Evolutionary conservation across 2,888 invertebrate genomes (phyloP), one percentile per base, ranked within the genome.

Genomic region (Lobophora halterata): DNA sequence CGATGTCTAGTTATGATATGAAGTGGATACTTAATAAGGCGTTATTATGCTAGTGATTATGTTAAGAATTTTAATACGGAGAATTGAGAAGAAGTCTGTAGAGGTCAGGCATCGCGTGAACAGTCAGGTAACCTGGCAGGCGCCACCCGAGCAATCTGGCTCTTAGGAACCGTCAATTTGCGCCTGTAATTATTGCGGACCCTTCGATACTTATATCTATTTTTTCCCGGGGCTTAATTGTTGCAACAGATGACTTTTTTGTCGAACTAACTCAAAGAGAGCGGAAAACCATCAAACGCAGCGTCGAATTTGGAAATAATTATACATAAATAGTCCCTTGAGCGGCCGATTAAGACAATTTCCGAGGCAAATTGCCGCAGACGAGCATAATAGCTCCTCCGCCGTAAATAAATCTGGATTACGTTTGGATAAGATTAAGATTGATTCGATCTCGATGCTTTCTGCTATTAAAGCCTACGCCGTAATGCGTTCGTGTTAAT

Each of bases 301-400:
- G 77, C 85, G 81, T 87, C 82, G 87, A 87, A 86, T 87, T 87
- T 87, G 85, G 83, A 87, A 86, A 87, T 87, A 87, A 87, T 87
- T 87, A 87, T 87, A 87, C 83, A 87, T 87, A 87, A 87, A 87
- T 86, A 87, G 87, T 87, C 87, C 87, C 87, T 87, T 87, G 87
- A 87, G 87, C 87, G 87, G 77, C 77, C 87, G 87, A 87, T 87
- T 87, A 87, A 87, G 86, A 87, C 87, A 87, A 87, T 87, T 87
- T 86, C 85, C 79, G 83, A 85, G 71, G 86, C 79, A 87, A 87
- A 87, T 87, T 87, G 87, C 86, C 70, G 82, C 87, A 82, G 87
- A 87, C 86, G 87, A 81, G 80, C 69, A 86, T 87, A 87, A 87
- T 87, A 87, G 87, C 72, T 71, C 53, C 79, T 74, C 73, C 70